Evolutionary conservation across 2,113 vertebrate genomes (phyloP).

Genomic region (Brienomyrus longianalis): DNA sequence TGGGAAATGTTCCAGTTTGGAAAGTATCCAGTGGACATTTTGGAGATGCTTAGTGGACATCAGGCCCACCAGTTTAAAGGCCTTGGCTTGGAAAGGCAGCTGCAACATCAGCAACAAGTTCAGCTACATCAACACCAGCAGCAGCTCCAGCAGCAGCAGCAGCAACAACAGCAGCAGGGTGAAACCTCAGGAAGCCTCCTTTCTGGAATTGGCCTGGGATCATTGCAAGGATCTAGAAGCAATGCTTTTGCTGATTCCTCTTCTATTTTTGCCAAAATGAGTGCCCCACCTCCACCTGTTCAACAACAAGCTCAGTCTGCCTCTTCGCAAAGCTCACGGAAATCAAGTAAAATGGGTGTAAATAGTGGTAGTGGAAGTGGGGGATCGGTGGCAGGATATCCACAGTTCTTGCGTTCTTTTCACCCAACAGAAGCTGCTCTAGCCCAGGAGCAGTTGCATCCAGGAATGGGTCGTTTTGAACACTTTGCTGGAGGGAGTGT

Average conservation of each 20-base stretch:
- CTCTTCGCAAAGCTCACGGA: slow-evolving; percentile 62
- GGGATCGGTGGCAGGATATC: slow-evolving; percentile 55
- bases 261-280: slow-evolving; percentile 67
- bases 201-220: slow-evolving; percentile 61
- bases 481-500: slow-evolving; percentile 53
- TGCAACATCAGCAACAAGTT: slow-evolving; percentile 68
- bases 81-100: slow-evolving; percentile 62
- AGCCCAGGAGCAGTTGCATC: slow-evolving; percentile 67
- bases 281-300: slow-evolving; percentile 57
- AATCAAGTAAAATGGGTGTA: slow-evolving; percentile 63
- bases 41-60: slow-evolving; percentile 72
- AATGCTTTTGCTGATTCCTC: slow-evolving; percentile 66
- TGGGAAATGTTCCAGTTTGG: slow-evolving; percentile 71
- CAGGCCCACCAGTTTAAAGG: slow-evolving; percentile 72
- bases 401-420: slow-evolving; percentile 65
- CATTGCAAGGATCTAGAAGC: slow-evolving; percentile 58
- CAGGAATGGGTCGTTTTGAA: slow-evolving; percentile 67
- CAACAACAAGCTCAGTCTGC: slow-evolving; percentile 63
- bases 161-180: slow-evolving; percentile 47
- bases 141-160: slow-evolving; percentile 60
- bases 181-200: slow-evolving; percentile 60
- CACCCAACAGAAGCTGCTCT: slow-evolving; percentile 65
- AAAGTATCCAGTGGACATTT: slow-evolving; percentile 73
- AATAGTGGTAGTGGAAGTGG: slow-evolving; percentile 46
- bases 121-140: slow-evolving; percentile 69